Evolutionary conservation across 2,888 invertebrate species (phyloP).

Genomic region (Fragum sueziense): DNA sequence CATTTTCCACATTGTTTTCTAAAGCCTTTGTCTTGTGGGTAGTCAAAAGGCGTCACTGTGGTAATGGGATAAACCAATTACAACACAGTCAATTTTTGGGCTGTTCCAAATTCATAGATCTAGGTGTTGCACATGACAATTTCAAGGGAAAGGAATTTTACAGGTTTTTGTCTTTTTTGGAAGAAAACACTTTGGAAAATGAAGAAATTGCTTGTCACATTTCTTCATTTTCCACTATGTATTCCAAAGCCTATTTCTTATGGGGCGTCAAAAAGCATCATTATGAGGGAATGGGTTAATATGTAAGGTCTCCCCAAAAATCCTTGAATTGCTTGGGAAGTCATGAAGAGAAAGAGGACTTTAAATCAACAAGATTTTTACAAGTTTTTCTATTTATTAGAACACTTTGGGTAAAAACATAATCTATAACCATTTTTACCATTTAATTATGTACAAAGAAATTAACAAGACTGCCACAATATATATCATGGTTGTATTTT

Average conservation of each 20-base stretch:
- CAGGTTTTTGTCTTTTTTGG: not conserved
- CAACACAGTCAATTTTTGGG: too few relatives aligned
- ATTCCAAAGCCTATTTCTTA: not conserved
- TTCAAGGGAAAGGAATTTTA: too few relatives aligned
- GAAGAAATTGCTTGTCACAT: slow-evolving; percentile 8
- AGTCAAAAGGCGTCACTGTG: not conserved
- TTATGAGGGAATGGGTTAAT: not conserved
- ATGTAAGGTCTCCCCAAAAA: not conserved
- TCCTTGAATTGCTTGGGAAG: too few relatives aligned
- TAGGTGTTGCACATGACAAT: not conserved
- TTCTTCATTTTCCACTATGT: too few relatives aligned
- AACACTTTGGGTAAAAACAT: too few relatives aligned
- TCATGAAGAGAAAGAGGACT: too few relatives aligned
- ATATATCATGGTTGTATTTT: too few relatives aligned
- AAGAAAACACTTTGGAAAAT: not conserved
- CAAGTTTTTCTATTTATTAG: too few relatives aligned
- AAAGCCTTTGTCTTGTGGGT: not conserved
- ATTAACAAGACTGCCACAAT: too few relatives aligned
- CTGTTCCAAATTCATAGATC: not conserved
- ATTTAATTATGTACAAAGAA: too few relatives aligned
- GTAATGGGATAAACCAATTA: not conserved
- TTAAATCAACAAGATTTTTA: too few relatives aligned
- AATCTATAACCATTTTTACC: too few relatives aligned
- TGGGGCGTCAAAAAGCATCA: not conserved
- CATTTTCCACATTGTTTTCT: not conserved